phyloP scores from a whole-genome alignment of 2,113 vertebrate genomes.

The Hyla sarda region DNA sequence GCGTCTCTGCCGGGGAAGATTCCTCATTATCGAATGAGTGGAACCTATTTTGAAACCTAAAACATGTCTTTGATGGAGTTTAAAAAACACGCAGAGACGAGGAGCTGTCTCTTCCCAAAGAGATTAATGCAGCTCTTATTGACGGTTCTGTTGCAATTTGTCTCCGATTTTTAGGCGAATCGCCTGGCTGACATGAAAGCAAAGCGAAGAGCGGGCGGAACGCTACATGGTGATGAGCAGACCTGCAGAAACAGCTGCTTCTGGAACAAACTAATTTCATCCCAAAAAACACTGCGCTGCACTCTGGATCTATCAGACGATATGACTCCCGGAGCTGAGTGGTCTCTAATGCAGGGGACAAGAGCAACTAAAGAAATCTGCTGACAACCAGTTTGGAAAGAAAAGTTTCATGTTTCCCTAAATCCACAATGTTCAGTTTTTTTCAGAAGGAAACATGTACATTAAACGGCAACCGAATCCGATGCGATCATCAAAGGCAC shows the following conservation, averaged over 20 bases:
- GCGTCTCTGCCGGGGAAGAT: constrained; percentile 45
- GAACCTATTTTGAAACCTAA: constrained; percentile 55
- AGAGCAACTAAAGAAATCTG: constrained; percentile 8
- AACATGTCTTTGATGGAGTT: constrained; percentile 52
- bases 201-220: not conserved
- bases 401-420: not conserved
- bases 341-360: not conserved
- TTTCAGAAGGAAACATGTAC: not conserved
- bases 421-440: constrained; percentile 5
- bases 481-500: not conserved
- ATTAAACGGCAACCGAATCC: not conserved
- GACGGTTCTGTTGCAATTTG: constrained; percentile 57
- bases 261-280: constrained; percentile 7
- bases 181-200: constrained; percentile 39
- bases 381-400: constrained; percentile 1
- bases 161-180: constrained; percentile 40
- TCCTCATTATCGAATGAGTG: constrained; percentile 59
- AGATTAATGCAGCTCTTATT: constrained; percentile 56
- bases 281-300: not conserved
- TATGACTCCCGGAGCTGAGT: not conserved
- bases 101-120: constrained; percentile 41
- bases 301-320: not conserved
- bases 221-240: constrained; percentile 20
- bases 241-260: not conserved
- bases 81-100: constrained; percentile 55